Conservation (phyloP, 2,113 vertebrate genomes). For the Malurus elegans region DNA sequence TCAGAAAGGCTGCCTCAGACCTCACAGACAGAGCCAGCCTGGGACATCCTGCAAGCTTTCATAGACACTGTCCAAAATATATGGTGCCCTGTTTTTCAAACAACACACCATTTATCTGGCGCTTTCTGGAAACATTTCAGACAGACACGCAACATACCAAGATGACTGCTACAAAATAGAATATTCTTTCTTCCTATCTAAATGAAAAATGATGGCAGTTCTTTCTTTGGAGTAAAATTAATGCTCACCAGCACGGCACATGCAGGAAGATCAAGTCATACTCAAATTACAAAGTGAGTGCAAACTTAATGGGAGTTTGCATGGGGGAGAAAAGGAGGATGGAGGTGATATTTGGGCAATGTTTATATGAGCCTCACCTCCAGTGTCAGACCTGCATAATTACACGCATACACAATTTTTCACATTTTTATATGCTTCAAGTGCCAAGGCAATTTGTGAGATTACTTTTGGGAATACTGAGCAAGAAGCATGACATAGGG, state of each 20-base stretch:
- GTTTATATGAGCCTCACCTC: neutral
- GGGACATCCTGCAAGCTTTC: conserved; percentile 31
- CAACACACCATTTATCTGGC: conserved; percentile 54
- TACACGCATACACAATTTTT: neutral
- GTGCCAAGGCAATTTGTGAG: neutral
- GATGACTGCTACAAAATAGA: conserved; percentile 6
- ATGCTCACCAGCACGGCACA: neutral
- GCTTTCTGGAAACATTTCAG: conserved; percentile 52
- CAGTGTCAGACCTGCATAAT: neutral
- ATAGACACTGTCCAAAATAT: conserved; percentile 50
- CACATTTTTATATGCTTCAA: neutral
- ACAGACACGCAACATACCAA: conserved; percentile 18
- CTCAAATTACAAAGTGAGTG: conserved; percentile 27
- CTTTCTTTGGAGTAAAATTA: conserved; percentile 11
- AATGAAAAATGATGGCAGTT: conserved; percentile 42
- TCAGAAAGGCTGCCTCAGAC: conserved; percentile 40
- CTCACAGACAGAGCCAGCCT: conserved; percentile 29
- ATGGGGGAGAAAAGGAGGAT: neutral
- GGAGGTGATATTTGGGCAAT: neutral
- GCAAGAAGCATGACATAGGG: neutral
- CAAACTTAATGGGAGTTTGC: neutral
- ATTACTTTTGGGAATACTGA: neutral
- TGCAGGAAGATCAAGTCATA: neutral
- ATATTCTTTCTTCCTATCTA: conserved; percentile 33
- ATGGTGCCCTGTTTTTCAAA: conserved; percentile 52